Evolutionary conservation across 2,113 vertebrate species (phyloP).

Genomic region (Lagenorhynchus albirostris): DNA sequence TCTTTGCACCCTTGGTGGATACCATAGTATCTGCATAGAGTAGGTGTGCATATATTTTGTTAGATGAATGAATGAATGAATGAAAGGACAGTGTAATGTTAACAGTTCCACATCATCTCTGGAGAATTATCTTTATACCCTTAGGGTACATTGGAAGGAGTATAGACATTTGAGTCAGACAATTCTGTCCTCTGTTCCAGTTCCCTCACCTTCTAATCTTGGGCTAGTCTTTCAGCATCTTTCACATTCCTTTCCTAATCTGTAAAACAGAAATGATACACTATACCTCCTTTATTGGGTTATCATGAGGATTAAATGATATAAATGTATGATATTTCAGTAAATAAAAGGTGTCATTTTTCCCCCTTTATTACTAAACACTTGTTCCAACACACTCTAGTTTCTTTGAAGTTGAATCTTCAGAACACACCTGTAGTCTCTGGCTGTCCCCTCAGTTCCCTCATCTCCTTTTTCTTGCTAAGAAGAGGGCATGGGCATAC

Average conservation of each 20-base stretch:
- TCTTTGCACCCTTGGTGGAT: not conserved
- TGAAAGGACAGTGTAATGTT: not conserved
- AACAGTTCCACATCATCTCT: not conserved
- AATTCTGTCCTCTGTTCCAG: not conserved
- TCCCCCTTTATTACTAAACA: not conserved
- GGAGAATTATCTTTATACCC: not conserved
- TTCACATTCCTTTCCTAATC: not conserved
- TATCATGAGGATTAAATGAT: not conserved
- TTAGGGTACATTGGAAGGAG: not conserved
- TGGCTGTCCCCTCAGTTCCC: not conserved
- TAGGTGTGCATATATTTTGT: not conserved
- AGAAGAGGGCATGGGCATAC: rapidly evolving
- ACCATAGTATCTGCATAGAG: not conserved
- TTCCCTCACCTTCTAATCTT: not conserved
- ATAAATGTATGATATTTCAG: not conserved
- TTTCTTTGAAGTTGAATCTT: not conserved
- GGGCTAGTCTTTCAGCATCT: not conserved
- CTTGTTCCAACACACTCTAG: not conserved
- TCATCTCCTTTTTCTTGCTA: not conserved
- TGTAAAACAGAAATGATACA: not conserved
- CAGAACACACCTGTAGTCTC: not conserved
- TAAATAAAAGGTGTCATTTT: not conserved
- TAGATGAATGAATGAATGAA: not conserved
- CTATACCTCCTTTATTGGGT: not conserved
- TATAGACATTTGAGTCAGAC: not conserved